These are phyloP conservation scores for Oncopeltus fasciatus DNA, from an alignment of 1,140 invertebrate species.

Conservation along the genomic window DNA sequence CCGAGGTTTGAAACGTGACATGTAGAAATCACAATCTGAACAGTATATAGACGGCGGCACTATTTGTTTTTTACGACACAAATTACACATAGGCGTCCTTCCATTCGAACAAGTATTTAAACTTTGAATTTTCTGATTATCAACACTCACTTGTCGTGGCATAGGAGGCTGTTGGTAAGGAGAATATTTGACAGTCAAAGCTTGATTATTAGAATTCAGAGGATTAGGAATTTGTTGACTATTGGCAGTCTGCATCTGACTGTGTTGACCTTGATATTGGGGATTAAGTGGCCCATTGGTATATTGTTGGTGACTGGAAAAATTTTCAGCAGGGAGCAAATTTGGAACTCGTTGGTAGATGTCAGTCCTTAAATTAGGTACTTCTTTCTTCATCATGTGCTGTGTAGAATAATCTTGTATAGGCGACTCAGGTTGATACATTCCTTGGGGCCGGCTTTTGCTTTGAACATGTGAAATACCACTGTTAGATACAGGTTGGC, in stretches of 20 bases:
- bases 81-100: slow-evolving; percentile 47
- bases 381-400: slow-evolving; percentile 10
- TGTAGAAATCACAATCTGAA: slow-evolving; percentile 78
- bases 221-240: not conserved
- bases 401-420: slow-evolving; percentile 19
- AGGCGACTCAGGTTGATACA: slow-evolving; percentile 24
- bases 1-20: slow-evolving; percentile 64
- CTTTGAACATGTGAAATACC: not conserved
- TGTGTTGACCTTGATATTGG: not conserved
- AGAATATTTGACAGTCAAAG: slow-evolving; percentile 25
- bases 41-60: slow-evolving; percentile 63
- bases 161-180: slow-evolving; percentile 31
- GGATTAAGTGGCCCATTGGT: not conserved
- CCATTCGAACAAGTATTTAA: not conserved
- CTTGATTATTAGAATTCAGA: not conserved
- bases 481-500: not conserved
- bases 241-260: not conserved
- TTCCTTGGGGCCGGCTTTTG: slow-evolving; percentile 20
- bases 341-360: slow-evolving; percentile 25
- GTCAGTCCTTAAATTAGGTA: slow-evolving; percentile 25
- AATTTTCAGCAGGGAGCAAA: slow-evolving; percentile 9
- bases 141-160: slow-evolving; percentile 20
- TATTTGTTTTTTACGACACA: slow-evolving; percentile 70
- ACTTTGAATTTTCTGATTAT: not conserved
- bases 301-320: not conserved